Conservation (phyloP, 2,113 vertebrate genomes). For the Gasterosteus nipponicus region DNA sequence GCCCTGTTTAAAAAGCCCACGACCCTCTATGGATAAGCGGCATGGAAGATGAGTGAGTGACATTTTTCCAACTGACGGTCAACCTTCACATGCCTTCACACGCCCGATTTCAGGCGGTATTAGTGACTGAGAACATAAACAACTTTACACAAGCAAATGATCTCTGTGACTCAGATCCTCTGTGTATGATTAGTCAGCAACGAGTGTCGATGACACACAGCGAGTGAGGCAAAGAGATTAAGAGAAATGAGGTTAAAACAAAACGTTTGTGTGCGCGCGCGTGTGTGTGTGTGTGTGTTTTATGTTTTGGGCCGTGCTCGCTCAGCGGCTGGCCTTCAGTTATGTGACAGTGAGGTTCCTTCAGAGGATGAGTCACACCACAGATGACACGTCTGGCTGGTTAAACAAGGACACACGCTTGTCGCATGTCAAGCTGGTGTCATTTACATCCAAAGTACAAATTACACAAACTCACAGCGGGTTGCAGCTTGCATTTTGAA, state of each 20-base stretch:
- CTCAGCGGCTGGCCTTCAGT: constrained; percentile 30
- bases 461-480: constrained; percentile 14
- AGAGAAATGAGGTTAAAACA: constrained; percentile 14
- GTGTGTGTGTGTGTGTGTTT: constrained; percentile 2
- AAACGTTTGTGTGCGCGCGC: constrained; percentile 1
- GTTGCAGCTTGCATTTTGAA: constrained; percentile 9
- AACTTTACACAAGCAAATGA: constrained; percentile 7
- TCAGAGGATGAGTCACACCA: constrained; percentile 53
- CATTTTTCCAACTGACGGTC: not conserved
- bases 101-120: not conserved
- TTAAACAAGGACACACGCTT: constrained; percentile 55
- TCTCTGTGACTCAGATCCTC: constrained; percentile 20
- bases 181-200: constrained; percentile 21
- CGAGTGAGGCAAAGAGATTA: constrained; percentile 23
- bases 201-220: constrained; percentile 12
- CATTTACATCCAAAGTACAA: constrained; percentile 38
- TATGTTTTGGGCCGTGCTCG: constrained; percentile 18
- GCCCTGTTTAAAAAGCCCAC: not conserved
- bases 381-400: constrained; percentile 51
- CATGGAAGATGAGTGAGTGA: not conserved
- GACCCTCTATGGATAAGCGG: too few species aligned
- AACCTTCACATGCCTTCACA: not conserved
- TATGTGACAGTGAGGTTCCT: constrained; percentile 44
- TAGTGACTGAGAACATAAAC: constrained; percentile 8
- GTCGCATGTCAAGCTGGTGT: constrained; percentile 31